phyloP scores from a whole-genome alignment of 2,797 vertebrate genomes.

The Notolepis coatsorum region DNA sequence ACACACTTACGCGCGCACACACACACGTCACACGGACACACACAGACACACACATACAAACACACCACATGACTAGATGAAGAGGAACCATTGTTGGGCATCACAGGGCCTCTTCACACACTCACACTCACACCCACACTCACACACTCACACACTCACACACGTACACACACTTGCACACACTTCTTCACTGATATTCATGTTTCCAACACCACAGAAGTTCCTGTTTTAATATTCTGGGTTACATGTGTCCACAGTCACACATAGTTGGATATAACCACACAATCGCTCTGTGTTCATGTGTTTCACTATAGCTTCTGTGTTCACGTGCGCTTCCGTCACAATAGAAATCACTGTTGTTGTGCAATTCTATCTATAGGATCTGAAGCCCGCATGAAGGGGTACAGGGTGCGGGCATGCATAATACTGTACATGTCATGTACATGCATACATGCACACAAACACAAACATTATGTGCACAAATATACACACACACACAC shows the following conservation, averaged over 20 bases:
- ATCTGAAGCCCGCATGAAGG: constrained; percentile 4
- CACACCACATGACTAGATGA: constrained; percentile 79
- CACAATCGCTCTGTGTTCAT: constrained; percentile 62
- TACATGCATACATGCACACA: not conserved
- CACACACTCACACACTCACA: not conserved
- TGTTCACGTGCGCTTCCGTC: constrained; percentile 49
- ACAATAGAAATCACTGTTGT: constrained; percentile 53
- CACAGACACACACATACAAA: constrained; percentile 26
- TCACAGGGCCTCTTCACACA: constrained; percentile 77
- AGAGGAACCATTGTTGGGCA: constrained; percentile 80
- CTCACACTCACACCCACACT: constrained; percentile 31
- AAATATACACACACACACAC: not conserved
- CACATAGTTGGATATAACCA: constrained; percentile 48
- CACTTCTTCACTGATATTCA: constrained; percentile 54
- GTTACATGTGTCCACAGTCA: constrained; percentile 63
- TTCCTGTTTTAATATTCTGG: constrained; percentile 75
- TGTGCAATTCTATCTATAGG: constrained; percentile 39
- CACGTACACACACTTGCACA: constrained; percentile 28
- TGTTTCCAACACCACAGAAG: constrained; percentile 62
- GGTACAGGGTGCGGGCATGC: not conserved
- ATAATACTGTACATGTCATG: no score
- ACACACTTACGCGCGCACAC: constrained; percentile 12
- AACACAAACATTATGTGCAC: constrained; percentile 5
- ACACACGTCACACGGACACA: not conserved
- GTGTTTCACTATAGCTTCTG: constrained; percentile 43